Evolutionary conservation across 2,797 vertebrate genomes (phyloP).

Genomic region (Antrozous pallidus): DNA sequence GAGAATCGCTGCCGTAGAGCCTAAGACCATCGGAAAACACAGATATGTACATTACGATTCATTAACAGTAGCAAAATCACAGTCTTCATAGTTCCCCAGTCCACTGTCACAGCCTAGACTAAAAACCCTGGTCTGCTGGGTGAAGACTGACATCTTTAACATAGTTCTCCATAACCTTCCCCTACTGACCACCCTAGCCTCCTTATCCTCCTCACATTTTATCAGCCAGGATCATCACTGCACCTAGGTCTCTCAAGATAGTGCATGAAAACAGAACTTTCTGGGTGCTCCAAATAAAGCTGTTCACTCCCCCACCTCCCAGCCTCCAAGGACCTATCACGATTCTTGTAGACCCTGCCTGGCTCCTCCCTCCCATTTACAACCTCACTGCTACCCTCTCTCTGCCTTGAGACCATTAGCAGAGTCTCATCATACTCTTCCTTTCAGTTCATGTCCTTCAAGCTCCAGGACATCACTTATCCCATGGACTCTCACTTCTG

Average conservation of each 20-base stretch:
- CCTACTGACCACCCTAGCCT: not conserved
- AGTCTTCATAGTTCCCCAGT: not conserved
- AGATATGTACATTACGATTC: too few species aligned
- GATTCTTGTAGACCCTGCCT: not conserved
- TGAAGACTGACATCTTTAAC: not conserved
- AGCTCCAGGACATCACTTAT: not conserved
- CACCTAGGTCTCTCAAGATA: not conserved
- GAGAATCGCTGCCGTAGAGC: too few species aligned
- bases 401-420: not conserved
- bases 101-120: not conserved
- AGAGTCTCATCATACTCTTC: not conserved
- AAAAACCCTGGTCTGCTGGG: not conserved
- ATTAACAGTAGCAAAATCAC: too few species aligned
- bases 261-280: not conserved
- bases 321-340: not conserved
- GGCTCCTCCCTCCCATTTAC: not conserved
- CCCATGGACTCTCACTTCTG: not conserved
- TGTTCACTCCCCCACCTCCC: not conserved
- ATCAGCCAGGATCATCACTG: not conserved
- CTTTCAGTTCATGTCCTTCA: not conserved
- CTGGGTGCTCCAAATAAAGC: not conserved
- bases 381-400: not conserved
- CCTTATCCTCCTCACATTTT: not conserved
- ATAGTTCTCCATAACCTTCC: not conserved
- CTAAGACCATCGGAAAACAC: too few species aligned